phyloP scores from a whole-genome alignment of 2,113 vertebrate genomes.

The Nettapus auritus region DNA sequence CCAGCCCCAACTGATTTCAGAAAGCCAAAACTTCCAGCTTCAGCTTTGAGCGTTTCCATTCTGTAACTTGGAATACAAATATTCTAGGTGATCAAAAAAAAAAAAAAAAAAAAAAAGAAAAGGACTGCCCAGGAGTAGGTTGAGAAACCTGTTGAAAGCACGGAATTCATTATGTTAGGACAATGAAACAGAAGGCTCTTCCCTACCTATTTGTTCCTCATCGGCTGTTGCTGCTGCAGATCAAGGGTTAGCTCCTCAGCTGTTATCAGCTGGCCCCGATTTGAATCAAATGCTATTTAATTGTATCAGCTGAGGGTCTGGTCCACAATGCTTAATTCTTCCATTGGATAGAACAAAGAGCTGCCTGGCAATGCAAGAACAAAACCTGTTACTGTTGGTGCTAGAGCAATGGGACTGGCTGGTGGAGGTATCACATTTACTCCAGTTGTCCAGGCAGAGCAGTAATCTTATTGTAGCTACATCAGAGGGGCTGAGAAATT shows the following conservation, averaged over 20 bases:
- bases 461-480: not conserved
- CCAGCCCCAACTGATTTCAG: not conserved
- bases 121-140: not conserved
- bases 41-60: not conserved
- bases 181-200: not conserved
- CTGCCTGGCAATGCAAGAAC: constrained; percentile 17
- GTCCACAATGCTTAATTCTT: constrained; percentile 54
- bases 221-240: constrained; percentile 18
- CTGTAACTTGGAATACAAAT: not conserved
- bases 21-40: not conserved
- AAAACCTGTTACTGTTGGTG: constrained; percentile 4
- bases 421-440: not conserved
- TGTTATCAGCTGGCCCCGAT: constrained; percentile 20
- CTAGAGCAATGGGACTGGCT: not conserved
- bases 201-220: not conserved
- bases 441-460: not conserved
- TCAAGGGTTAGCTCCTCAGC: constrained; percentile 1
- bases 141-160: not conserved
- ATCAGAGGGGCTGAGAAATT: not conserved
- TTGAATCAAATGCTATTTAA: constrained; percentile 36
- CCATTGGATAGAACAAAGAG: constrained; percentile 24
- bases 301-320: constrained; percentile 49
- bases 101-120: not conserved
- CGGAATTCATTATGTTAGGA: not conserved
- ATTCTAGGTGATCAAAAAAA: not conserved